Percentiles rank a stretch among this genome's conserved stretches.
phyloP scores from a whole-genome alignment of 2,113 vertebrate species.

The Oceanites oceanicus region DNA sequence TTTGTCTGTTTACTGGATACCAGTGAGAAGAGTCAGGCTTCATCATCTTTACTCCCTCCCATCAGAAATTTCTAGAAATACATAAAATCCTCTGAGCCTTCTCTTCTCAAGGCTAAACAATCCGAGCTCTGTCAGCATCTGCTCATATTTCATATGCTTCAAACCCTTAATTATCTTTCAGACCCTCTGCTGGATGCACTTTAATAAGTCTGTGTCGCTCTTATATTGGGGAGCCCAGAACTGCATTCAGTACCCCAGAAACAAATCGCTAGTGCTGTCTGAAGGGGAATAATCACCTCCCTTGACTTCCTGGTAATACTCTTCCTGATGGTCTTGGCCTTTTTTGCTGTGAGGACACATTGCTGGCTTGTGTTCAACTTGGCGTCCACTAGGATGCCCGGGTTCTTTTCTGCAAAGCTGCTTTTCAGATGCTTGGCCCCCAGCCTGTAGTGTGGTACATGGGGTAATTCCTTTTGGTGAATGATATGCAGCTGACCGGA shows the following conservation, averaged over 20 bases:
- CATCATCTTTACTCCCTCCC: neutral
- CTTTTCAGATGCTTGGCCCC: neutral
- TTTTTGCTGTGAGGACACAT: neutral
- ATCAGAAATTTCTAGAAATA: neutral
- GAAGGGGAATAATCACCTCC: neutral
- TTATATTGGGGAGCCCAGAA: neutral
- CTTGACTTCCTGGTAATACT: neutral
- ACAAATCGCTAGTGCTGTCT: neutral
- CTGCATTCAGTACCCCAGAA: neutral
- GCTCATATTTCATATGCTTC: neutral
- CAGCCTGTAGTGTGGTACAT: neutral
- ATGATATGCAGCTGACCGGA: neutral
- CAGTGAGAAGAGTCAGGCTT: neutral
- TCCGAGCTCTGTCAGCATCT: neutral
- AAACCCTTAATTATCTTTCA: neutral
- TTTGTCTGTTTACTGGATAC: neutral
- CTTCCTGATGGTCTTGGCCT: neutral
- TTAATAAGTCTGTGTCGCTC: fast-evolving
- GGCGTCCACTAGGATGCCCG: neutral
- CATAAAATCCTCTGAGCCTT: neutral
- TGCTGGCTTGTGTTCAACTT: neutral
- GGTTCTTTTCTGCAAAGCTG: neutral
- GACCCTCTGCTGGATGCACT: neutral
- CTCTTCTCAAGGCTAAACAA: neutral
- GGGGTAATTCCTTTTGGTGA: neutral